These are phyloP conservation scores for Rhorus exstirpatorius DNA, from an alignment of 2,888 invertebrate species.

Conservation along the genomic window DNA sequence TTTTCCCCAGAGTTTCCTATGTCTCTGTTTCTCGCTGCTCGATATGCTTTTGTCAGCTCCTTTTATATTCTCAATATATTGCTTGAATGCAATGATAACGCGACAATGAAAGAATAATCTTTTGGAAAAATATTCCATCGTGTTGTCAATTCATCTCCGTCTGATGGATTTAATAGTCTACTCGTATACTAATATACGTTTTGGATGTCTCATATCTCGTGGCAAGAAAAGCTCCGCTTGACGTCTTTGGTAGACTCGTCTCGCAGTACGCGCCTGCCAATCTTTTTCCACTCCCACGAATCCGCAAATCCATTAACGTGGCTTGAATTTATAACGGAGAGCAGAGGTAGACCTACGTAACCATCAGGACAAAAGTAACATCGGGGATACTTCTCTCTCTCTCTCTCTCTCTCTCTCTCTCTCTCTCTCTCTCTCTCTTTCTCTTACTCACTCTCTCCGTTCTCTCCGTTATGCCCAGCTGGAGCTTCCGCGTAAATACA, in stretches of 20 bases:
- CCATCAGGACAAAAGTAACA: slow-evolving; percentile 52
- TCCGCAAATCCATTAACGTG: slow-evolving; percentile 69
- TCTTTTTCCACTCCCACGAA: slow-evolving; percentile 41
- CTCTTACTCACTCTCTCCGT: slow-evolving; percentile 28
- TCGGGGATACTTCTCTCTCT: slow-evolving; percentile 41
- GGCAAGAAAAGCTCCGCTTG: slow-evolving; percentile 33
- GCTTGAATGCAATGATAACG: slow-evolving; percentile 8
- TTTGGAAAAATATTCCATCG: neutral
- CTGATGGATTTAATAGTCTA: slow-evolving; percentile 13
- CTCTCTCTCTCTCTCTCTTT: slow-evolving; percentile 35
- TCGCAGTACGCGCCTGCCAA: slow-evolving; percentile 40
- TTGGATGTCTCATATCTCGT: slow-evolving; percentile 28
- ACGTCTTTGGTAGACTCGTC: slow-evolving; percentile 44
- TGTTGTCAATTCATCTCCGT: slow-evolving; percentile 41
- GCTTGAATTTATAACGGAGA: slow-evolving; percentile 69
- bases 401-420: slow-evolving; percentile 35
- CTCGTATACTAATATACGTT: neutral
- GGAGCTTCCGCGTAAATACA: slow-evolving; percentile 55
- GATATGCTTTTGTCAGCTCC: slow-evolving; percentile 7
- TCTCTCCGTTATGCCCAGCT: slow-evolving; percentile 53
- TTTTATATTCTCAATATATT: slow-evolving; percentile 16
- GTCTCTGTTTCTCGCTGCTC: slow-evolving; percentile 1
- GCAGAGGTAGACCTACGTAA: slow-evolving; percentile 44
- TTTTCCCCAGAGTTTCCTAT: slow-evolving; percentile 2
- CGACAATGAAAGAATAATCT: slow-evolving; percentile 22